Conservation (phyloP, 2,797 vertebrate genomes). For the Rhincodon typus region DNA sequence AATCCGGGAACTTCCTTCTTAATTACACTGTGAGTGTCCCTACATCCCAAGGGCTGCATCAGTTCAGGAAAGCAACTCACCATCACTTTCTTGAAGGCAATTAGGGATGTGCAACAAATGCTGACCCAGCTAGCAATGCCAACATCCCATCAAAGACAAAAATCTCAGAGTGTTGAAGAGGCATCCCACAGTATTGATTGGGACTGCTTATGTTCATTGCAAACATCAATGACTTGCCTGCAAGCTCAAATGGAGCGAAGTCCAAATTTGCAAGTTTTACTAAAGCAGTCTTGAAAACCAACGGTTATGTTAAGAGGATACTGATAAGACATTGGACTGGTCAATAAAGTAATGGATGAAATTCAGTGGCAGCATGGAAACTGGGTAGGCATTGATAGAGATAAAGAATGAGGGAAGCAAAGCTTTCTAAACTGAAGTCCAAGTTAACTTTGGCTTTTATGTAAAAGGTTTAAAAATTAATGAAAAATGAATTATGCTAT, state of each 20-base stretch:
- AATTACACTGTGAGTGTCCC: no score
- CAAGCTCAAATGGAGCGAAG: not conserved
- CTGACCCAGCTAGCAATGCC: no score
- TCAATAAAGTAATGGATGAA: not conserved
- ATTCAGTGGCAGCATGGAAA: not conserved
- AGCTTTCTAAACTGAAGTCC: not conserved
- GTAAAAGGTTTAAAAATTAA: not conserved
- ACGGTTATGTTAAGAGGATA: not conserved
- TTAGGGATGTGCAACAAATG: no score
- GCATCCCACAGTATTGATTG: not conserved
- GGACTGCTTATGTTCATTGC: not conserved
- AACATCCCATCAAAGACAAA: no score
- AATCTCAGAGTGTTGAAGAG: no score
- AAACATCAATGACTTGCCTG: not conserved
- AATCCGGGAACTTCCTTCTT: no score
- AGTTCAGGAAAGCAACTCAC: no score
- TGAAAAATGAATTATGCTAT: not conserved
- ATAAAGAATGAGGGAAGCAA: not conserved
- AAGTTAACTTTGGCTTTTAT: no score
- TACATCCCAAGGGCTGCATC: no score
- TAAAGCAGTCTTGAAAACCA: not conserved
- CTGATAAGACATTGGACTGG: not conserved
- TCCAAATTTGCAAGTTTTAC: not conserved
- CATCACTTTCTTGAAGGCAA: no score
- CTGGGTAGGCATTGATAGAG: not conserved